Evolutionary conservation across 2,113 vertebrate genomes (phyloP).

Genomic region (Pterocles gutturalis): DNA sequence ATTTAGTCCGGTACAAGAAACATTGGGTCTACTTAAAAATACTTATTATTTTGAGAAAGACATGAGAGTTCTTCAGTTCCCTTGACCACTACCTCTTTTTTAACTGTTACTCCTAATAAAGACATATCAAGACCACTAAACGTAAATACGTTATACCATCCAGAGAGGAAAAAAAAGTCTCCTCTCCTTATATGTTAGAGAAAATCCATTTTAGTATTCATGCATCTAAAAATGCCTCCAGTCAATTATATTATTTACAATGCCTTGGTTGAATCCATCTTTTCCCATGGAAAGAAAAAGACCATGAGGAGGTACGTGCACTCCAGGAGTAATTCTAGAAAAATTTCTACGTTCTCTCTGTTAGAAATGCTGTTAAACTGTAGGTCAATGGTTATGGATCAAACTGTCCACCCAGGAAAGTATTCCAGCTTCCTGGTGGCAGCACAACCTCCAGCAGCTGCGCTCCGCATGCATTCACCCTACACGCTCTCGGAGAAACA

Average conservation of each 20-base stretch:
- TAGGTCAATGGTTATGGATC: neutral
- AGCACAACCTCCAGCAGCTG: constrained; percentile 28
- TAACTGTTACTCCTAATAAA: constrained; percentile 32
- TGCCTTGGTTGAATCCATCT: neutral
- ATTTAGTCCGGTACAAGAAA: constrained; percentile 43
- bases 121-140: neutral
- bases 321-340: neutral
- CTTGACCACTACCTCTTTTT: neutral
- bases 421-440: neutral
- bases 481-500: neutral
- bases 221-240: constrained; percentile 22
- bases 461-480: neutral
- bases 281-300: constrained; percentile 28
- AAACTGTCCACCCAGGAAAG: neutral
- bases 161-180: neutral
- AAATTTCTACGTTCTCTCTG: neutral
- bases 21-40: constrained; percentile 43
- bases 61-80: neutral
- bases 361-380: neutral
- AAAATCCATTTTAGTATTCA: neutral
- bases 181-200: neutral
- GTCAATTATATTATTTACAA: constrained; percentile 1
- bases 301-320: rapidly evolving
- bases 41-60: constrained; percentile 55
- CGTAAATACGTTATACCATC: neutral